These are phyloP conservation scores for Drosophila sulfurigaster DNA, from an alignment of 1,140 invertebrate genomes.

Conservation along the genomic window DNA sequence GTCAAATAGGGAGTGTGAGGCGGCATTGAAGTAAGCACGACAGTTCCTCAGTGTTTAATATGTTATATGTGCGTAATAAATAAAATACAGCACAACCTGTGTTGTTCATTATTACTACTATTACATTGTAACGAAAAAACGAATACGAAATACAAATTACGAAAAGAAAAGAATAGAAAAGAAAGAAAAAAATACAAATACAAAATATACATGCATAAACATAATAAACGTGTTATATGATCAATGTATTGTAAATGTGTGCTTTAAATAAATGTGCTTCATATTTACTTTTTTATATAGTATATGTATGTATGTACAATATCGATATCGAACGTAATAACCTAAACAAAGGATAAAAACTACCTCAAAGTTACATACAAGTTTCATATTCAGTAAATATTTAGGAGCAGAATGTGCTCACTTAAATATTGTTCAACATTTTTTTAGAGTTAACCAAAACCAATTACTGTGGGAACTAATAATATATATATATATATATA, in stretches of 20 bases:
- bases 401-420: constrained; percentile 53
- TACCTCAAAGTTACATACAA: constrained; percentile 73
- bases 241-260: constrained; percentile 75
- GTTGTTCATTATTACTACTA: constrained; percentile 29
- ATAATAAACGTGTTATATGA: constrained; percentile 61
- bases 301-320: constrained; percentile 31
- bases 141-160: constrained; percentile 9
- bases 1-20: constrained; percentile 53
- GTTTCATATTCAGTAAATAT: constrained; percentile 67
- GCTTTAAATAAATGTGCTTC: constrained; percentile 83
- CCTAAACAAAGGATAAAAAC: constrained; percentile 70
- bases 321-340: constrained; percentile 23
- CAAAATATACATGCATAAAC: constrained; percentile 16
- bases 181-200: constrained; percentile 23
- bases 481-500: constrained; percentile 9
- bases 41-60: constrained; percentile 83
- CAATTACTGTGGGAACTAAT: constrained; percentile 42
- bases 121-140: constrained; percentile 39
- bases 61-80: constrained; percentile 48
- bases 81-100: constrained; percentile 37
- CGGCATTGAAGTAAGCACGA: constrained; percentile 79
- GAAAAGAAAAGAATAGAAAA: neutral
- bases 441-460: constrained; percentile 22
- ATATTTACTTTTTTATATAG: constrained; percentile 58
- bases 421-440: constrained; percentile 20